Conservation (phyloP, 2,888 invertebrate species). For the Mythimna pallens region DNA sequence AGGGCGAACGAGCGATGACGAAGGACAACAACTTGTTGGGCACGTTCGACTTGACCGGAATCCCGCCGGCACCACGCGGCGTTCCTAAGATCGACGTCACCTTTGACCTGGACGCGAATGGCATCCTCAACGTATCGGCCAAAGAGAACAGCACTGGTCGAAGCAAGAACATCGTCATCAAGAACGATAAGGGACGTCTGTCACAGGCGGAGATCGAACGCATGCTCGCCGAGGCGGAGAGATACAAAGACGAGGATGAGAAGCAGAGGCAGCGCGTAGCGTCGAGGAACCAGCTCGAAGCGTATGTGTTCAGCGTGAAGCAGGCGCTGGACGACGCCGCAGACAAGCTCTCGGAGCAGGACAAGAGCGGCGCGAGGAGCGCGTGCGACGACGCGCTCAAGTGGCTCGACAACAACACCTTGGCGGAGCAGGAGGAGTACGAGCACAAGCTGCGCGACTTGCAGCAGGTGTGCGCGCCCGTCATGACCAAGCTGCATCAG, state of each 20-base stretch:
- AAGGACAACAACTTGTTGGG: constrained; percentile 94
- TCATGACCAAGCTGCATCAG: constrained; percentile 91
- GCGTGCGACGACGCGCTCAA: constrained; percentile 91
- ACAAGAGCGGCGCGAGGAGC: constrained; percentile 88
- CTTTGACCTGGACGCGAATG: constrained; percentile 95
- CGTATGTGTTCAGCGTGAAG: constrained; percentile 93
- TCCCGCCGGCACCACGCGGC: constrained; percentile 93
- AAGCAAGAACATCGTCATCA: constrained; percentile 94
- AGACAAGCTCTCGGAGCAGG: constrained; percentile 91
- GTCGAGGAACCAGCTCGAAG: constrained; percentile 93
- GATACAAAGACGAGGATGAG: constrained; percentile 93
- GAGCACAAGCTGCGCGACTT: constrained; percentile 91
- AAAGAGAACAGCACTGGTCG: constrained; percentile 92
- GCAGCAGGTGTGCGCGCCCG: constrained; percentile 90
- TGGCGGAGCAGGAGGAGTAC: constrained; percentile 92
- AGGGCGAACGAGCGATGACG: constrained; percentile 95
- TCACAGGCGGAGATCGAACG: constrained; percentile 95
- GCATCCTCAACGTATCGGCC: constrained; percentile 96
- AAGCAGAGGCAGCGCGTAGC: constrained; percentile 92
- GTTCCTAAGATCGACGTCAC: constrained; percentile 93
- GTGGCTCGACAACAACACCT: constrained; percentile 93
- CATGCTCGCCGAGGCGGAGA: constrained; percentile 94
- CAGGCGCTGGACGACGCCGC: constrained; percentile 92
- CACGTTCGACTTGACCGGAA: constrained; percentile 92
- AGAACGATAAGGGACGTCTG: constrained; percentile 95